Percentiles rank a stretch among this genome's conserved stretches.
phyloP scores from a whole-genome alignment of 2,113 vertebrate genomes.

The Danionella cerebrum region DNA sequence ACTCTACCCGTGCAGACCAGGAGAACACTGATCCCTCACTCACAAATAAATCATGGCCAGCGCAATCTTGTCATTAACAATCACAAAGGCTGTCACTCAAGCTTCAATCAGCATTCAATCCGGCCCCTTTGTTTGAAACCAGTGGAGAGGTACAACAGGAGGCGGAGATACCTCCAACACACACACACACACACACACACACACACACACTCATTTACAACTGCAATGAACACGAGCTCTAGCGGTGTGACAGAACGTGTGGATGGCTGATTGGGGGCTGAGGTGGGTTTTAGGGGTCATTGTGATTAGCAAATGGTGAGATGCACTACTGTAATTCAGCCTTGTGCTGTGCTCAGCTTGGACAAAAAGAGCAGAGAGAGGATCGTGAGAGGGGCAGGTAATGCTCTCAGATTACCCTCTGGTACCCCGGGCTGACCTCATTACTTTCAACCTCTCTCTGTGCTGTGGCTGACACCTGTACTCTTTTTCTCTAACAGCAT shows the following conservation, averaged over 20 bases:
- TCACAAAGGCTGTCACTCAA: constrained; percentile 22
- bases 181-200: background rate
- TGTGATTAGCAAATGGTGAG: constrained; percentile 12
- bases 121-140: background rate
- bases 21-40: background rate
- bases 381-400: constrained; percentile 6
- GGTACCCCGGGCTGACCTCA: constrained; percentile 13
- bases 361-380: constrained; percentile 33
- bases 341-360: background rate
- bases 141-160: constrained; percentile 18
- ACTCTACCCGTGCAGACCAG: background rate
- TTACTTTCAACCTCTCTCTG: background rate
- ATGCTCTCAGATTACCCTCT: constrained; percentile 20
- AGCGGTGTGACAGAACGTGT: background rate
- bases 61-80: background rate
- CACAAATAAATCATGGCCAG: constrained; percentile 24
- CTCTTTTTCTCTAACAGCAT: constrained; percentile 8
- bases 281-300: background rate
- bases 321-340: constrained; percentile 5
- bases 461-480: background rate
- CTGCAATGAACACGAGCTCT: no score
- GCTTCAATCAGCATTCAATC: constrained; percentile 17
- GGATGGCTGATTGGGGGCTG: constrained; percentile 7
- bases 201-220: background rate
- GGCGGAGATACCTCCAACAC: background rate